Base-by-base conservation (phyloP, 2,797 vertebrate species). In the Gorsachius magnificus region DNA sequence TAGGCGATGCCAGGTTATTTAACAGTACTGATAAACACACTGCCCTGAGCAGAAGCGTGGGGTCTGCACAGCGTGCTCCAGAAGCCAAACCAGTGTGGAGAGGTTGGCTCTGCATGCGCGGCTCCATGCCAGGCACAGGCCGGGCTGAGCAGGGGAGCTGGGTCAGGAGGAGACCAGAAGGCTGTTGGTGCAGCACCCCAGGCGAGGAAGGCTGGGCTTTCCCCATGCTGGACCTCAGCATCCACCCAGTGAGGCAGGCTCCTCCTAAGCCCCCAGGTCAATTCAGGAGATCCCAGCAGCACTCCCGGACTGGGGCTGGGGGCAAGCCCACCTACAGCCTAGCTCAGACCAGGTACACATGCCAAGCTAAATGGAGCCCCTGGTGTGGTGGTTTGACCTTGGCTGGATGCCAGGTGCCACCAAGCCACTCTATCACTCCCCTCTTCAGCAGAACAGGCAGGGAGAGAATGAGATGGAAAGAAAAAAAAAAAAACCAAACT, bases 41-140 rank as follows among this genome's bases (percentile, higher is more conserved):
- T 64, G 29, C 51, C 57, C 51, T 33, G 26, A 24, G 11, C 21
- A 28, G 43, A 26, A 65, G 10, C 2, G 0, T 21, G 38, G 50
- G 36, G 45, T 20, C 50, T 50, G n/a, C 21, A 11, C 0, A 0
- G n/a, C 1, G 0, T 50, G 46, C n/a, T 79, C 33, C 29, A 56
- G 60, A 10, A 74, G 57, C 20, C 57, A 65, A 7, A 50, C 11
- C 26, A 51, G 46, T 51, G 16, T 5, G 9, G 56, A 33, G 65
- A 13, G 20, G 20, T 45, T 70, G 17, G 22, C 13, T 35, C 41
- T 78, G 66, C 10, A 0, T 20, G 29, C 25, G 41, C 3, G 3
- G 17, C 69, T 76, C 64, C 0, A 0, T 10, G 9, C 11, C 8
- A 33, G n/a, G 53, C 69, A 53, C 10, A 16, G 43, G 15, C 14